Conservation (phyloP, 2,888 invertebrate genomes). For the Hoplodrina blanda region DNA sequence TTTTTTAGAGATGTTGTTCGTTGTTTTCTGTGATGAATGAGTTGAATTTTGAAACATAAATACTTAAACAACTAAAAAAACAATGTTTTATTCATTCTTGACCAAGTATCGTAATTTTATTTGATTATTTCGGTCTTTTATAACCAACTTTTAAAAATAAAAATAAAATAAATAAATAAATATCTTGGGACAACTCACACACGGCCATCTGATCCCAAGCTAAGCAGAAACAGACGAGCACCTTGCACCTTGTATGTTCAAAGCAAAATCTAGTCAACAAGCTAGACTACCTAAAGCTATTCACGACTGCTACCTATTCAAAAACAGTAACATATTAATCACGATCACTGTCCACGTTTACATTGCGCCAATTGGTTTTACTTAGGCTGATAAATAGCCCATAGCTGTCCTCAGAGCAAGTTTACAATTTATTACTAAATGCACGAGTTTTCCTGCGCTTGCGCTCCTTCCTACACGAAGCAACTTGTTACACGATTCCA, state of each 20-base stretch:
- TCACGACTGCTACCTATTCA: conserved; percentile 10
- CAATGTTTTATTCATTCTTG: no score
- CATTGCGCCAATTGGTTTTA: conserved; percentile 55
- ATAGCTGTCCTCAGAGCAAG: conserved; percentile 45
- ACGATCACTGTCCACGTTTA: conserved; percentile 50
- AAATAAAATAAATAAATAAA: no score
- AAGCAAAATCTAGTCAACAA: not conserved
- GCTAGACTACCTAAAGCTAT: not conserved
- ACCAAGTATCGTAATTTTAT: no score
- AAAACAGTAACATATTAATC: conserved; percentile 43
- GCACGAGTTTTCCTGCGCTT: conserved; percentile 34
- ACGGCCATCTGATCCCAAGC: no score
- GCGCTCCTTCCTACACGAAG: conserved; percentile 41
- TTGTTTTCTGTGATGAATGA: no score
- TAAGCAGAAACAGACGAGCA: no score
- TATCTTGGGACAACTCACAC: no score
- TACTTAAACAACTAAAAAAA: no score
- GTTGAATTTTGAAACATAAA: no score
- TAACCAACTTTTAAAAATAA: no score
- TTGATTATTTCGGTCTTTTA: no score
- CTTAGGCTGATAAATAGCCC: conserved; percentile 55
- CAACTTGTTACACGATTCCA: conserved; percentile 29
- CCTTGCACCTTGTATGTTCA: not conserved
- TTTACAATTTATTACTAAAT: conserved; percentile 49
- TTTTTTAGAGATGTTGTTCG: no score